A percentile compares a stretch with the other conserved stretches of the same genome.
Evolutionary conservation across 92 coral and sea anemone genomes (phyloP).

Genomic region (Blastomussa wellsi): DNA sequence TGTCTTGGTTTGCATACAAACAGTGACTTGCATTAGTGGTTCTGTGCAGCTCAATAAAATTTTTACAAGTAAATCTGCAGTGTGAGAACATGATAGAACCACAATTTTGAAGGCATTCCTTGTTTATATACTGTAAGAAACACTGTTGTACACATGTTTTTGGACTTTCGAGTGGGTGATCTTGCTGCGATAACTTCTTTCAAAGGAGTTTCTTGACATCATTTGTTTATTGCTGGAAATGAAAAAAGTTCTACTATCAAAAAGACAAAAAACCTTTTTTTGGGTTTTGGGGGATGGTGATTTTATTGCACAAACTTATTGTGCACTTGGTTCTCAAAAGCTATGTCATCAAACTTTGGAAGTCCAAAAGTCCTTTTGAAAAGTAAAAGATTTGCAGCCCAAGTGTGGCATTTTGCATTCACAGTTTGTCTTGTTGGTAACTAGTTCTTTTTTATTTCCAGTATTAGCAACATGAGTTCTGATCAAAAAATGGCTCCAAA

Average conservation of each 20-base stretch:
- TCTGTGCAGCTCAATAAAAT: no score
- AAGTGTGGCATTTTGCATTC: not conserved
- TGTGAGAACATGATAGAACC: no score
- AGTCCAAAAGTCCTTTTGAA: conserved; percentile 14
- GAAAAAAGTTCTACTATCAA: conserved; percentile 15
- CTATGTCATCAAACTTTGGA: conserved; percentile 4
- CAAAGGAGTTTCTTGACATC: not conserved
- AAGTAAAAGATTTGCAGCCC: not conserved
- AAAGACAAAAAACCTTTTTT: conserved; percentile 7
- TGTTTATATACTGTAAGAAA: no score
- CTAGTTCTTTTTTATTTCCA: conserved; percentile 40
- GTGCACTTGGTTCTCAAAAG: not conserved
- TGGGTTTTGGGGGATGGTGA: not conserved
- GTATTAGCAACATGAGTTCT: conserved; percentile 45
- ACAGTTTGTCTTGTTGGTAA: conserved; percentile 37
- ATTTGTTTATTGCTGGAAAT: conserved; percentile 36
- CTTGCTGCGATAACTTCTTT: not conserved
- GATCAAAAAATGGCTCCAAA: conserved; percentile 34
- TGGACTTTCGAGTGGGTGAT: conserved; percentile 37
- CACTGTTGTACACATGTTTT: not conserved
- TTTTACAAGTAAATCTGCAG: no score
- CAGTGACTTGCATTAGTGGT: no score
- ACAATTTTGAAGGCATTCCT: no score
- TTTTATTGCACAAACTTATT: not conserved
- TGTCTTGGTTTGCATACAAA: no score